These are phyloP conservation scores for Andricus curvator DNA, from an alignment of 2,888 invertebrate genomes.

Conservation along the genomic window DNA sequence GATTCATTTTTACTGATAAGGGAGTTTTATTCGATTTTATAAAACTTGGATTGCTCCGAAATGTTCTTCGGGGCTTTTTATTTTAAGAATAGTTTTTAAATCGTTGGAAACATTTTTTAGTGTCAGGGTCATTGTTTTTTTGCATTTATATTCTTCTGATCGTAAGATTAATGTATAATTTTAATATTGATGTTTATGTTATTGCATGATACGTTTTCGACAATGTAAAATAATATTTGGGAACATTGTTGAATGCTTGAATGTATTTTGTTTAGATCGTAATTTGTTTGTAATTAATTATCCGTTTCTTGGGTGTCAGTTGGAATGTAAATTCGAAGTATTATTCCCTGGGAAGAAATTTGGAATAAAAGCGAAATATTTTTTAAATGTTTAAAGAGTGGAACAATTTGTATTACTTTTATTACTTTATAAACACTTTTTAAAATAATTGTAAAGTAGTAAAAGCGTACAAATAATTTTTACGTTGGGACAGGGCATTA, in stretches of 20 bases:
- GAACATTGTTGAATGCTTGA: not conserved
- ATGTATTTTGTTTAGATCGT: constrained; percentile 14
- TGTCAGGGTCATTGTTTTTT: not conserved
- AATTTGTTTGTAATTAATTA: constrained; percentile 17
- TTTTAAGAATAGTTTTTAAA: not conserved
- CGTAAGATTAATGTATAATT: not conserved
- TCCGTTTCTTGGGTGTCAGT: not conserved
- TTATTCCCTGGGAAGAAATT: not conserved
- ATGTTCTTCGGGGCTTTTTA: not conserved
- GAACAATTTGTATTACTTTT: no score
- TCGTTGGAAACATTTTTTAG: not conserved
- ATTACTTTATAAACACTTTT: no score
- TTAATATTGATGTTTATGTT: not conserved
- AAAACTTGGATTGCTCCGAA: not conserved
- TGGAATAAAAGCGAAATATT: no score
- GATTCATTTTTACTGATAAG: not conserved
- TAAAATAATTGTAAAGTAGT: no score
- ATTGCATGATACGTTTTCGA: not conserved
- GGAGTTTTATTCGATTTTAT: not conserved
- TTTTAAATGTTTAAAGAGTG: no score
- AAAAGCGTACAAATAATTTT: no score
- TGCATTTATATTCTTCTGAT: not conserved
- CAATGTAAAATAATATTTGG: constrained; percentile 1
- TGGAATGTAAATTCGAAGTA: not conserved
- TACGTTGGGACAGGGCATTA: no score